Evolutionary conservation across 1,140 invertebrate species (phyloP), one percentile per base, ranked within the genome.

Genomic region (Asobara japonica): DNA sequence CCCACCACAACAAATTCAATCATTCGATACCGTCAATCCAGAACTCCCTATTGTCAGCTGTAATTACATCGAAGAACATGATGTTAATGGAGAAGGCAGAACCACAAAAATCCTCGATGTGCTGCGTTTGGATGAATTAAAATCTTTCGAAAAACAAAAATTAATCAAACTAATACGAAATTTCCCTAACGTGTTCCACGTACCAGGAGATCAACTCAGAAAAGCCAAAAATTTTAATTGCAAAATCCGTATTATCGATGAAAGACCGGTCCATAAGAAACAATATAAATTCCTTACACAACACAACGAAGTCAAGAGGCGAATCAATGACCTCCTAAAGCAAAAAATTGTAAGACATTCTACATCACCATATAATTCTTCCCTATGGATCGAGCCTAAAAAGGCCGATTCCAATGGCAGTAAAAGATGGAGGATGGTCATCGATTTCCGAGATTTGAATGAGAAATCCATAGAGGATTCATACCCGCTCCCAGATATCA

Each of bases 211-310:
- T 33, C 27, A 16, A 0, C 16, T 65, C 20, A 22, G 36, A 8
- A 25, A n/a, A 16, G 27, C 69, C 0, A 65, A 65, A 4, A 29
- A 18, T 7, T 27, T 20, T 7, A 65, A 11, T 2, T 60, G 56
- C 33, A 30, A 29, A 10, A 69, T 69, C 16, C 22, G 41, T 16
- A 69, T 51, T 18, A 69, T 30, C 6, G 68, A 69, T 29, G 48
- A 60, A 1, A 16, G 11, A 18, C 68, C 68, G 2, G 68, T 69
- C 25, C 25, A 69, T 20, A 60, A 18, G 6, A 69, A 60, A 31
- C 68, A 69, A 33, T 69, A 69, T 25, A 41, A 48, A 6, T 61
- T 18, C 56, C 68, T 29, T 1, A 8, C 18, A 6, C 22, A 33
- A 11, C 68, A 69, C 30, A 25, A 31, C 4, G 68, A 56, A 22